A percentile compares a stretch with the other conserved stretches of the same genome.
These are phyloP conservation scores for Brachionus manjavacas DNA, from an alignment of 1,140 invertebrate species.

Conservation along the genomic window DNA sequence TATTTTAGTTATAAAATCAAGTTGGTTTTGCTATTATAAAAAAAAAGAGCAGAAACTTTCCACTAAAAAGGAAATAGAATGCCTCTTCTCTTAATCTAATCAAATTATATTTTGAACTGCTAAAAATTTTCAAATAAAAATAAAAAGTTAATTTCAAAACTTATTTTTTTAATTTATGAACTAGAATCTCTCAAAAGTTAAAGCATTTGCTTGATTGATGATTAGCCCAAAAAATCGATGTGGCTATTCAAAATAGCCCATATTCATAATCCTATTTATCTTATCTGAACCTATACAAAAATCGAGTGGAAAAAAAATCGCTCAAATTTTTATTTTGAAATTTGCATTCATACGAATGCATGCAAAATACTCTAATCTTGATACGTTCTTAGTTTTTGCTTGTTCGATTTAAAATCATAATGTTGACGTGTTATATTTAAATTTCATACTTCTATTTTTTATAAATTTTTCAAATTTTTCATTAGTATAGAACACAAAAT, in stretches of 20 bases:
- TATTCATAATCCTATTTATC: neutral
- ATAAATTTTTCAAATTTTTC: conserved; percentile 13
- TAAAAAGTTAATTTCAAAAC: no score
- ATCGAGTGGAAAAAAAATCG: neutral
- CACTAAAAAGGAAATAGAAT: no score
- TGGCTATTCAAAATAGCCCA: neutral
- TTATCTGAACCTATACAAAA: neutral
- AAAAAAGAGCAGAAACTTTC: neutral
- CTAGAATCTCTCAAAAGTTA: neutral
- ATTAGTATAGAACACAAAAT: neutral
- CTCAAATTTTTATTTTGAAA: neutral
- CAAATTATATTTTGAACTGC: no score
- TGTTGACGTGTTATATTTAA: conserved; percentile 39
- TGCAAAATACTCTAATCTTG: neutral
- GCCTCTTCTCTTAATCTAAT: no score
- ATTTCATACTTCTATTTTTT: neutral
- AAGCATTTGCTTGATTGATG: neutral
- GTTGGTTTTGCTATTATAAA: neutral
- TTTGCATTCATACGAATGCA: neutral
- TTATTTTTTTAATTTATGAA: neutral
- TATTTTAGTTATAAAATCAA: neutral
- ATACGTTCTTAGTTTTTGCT: neutral
- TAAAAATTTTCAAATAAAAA: no score
- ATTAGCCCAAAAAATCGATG: neutral
- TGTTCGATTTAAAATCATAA: conserved; percentile 29